Base-by-base conservation (phyloP, 2,888 invertebrate species). In the Melitaea athalia region DNA sequence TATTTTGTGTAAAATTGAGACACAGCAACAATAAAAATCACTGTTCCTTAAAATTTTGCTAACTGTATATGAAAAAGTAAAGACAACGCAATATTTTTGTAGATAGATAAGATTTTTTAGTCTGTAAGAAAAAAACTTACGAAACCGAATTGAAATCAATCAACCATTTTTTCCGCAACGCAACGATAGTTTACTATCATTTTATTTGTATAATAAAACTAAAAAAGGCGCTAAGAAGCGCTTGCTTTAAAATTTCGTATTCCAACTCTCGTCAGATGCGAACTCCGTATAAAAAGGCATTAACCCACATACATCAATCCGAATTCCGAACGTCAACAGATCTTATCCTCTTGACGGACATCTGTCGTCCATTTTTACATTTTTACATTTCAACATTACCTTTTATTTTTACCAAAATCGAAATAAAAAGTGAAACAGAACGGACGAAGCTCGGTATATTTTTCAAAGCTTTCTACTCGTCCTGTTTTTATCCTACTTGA, bases 401-500 rank as follows among this genome's bases (percentile, higher is more conserved):
- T 62, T 75, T 72, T 75, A 75, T 75, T 75, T 74, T 71, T 68
- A 67, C 53, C 24, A 61, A 52, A 55, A 52, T 62, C 69, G 62
- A 78, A 78, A 80, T 80, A 80, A 80, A 81, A 81, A 79, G 78
- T 78, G 76, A n/a, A n/a, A 73, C 79, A 87, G 89, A 89, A 89
- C 86, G 85, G 84, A 89, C 88, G 84, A 82, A 83, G 85, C 82
- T 78, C 78, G 83, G 86, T 57, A 86, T 90, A 89, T 90, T 87
- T 89, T 86, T 85, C 86, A 85, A 89, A 87, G 89, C 86, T 88
- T 88, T 88, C 86, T 84, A 81, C 79, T 76, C 79, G 87, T 87
- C 86, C 87, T 86, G 92, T 92, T 92, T 92, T 92, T 91, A 93
- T 93, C 93, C 93, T 93, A 93, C 93, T 93, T 93, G 94, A 93